These are phyloP conservation scores for Sisyra terminalis DNA, from an alignment of 2,888 invertebrate genomes.

Conservation along the genomic window DNA sequence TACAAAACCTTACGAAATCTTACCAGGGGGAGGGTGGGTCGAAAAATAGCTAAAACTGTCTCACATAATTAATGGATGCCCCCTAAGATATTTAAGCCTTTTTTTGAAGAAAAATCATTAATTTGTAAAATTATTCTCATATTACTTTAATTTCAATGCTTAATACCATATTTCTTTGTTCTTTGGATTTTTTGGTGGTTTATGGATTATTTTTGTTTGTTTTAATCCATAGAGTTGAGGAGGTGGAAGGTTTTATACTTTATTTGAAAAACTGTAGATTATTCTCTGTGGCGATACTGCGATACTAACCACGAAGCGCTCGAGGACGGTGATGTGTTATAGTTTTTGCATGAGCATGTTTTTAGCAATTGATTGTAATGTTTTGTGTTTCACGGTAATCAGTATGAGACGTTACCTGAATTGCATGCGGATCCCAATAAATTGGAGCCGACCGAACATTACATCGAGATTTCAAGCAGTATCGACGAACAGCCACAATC, in stretches of 20 bases:
- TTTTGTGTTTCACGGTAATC: slow-evolving; percentile 12
- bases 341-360: slow-evolving; percentile 1
- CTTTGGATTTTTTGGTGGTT: too few relatives aligned
- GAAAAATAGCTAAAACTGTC: too few relatives aligned
- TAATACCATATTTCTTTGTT: too few relatives aligned
- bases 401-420: slow-evolving; percentile 24
- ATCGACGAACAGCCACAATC: slow-evolving; percentile 22
- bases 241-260: background rate
- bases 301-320: background rate
- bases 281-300: background rate
- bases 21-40: too few relatives aligned
- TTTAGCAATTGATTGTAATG: background rate
- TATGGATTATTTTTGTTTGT: too few relatives aligned
- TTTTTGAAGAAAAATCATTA: background rate
- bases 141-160: background rate
- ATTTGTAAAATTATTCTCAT: background rate
- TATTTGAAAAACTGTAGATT: background rate
- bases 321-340: too few relatives aligned
- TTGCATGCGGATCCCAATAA: slow-evolving; percentile 18
- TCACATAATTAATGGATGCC: too few relatives aligned
- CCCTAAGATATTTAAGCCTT: background rate
- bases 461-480: slow-evolving; percentile 29
- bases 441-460: slow-evolving; percentile 23
- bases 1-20: too few relatives aligned
- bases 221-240: too few relatives aligned